phyloP scores from a whole-genome alignment of 2,888 invertebrate species.

The Gymnoscelis rufifasciata region DNA sequence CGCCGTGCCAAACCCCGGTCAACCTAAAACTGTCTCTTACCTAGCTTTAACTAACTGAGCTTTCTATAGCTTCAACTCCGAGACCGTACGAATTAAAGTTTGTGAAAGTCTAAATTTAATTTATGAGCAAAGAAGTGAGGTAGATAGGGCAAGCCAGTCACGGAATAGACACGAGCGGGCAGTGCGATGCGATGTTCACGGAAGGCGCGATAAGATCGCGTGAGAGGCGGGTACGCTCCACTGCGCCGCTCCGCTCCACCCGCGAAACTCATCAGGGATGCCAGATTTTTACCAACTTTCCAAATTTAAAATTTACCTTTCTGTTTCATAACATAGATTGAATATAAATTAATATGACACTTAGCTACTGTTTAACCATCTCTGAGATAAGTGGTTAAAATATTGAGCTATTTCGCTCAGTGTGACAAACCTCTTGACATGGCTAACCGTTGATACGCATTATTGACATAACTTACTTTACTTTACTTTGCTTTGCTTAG shows the following conservation, averaged over 20 bases:
- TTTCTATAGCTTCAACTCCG: conserved; percentile 30
- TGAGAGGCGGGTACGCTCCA: conserved; percentile 66
- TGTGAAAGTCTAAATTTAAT: conserved; percentile 48
- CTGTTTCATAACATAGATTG: too few species aligned
- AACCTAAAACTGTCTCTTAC: conserved; percentile 48
- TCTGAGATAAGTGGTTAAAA: too few species aligned
- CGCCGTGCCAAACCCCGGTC: conserved; percentile 48
- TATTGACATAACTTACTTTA: too few species aligned
- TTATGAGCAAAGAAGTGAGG: conserved; percentile 50
- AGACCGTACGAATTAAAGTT: conserved; percentile 36
- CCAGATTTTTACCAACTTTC: conserved; percentile 21
- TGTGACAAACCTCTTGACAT: too few species aligned
- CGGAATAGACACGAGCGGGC: conserved; percentile 66
- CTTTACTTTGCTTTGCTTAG: too few species aligned
- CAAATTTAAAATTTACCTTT: conserved; percentile 6
- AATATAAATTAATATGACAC: too few species aligned
- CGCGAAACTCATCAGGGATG: conserved; percentile 41
- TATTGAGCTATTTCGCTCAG: too few species aligned
- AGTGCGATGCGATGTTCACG: conserved; percentile 72
- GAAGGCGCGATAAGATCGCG: conserved; percentile 76
- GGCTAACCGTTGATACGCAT: too few species aligned
- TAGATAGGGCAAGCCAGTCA: conserved; percentile 59
- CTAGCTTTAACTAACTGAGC: conserved; percentile 48
- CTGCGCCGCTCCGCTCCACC: conserved; percentile 44
- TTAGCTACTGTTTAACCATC: too few species aligned